phyloP scores from a whole-genome alignment of 2,888 invertebrate genomes.

The Calliphora vomitoria region DNA sequence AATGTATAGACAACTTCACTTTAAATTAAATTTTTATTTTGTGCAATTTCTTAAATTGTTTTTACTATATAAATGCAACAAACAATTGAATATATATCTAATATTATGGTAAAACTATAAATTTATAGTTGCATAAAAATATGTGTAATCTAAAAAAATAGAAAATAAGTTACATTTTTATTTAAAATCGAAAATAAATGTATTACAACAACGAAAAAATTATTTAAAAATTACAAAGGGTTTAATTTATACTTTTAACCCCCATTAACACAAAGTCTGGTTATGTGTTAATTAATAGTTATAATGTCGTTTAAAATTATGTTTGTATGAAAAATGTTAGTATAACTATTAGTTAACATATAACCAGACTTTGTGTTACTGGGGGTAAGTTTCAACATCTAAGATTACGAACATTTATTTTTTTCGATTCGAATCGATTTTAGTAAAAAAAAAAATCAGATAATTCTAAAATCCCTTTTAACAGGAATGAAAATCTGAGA shows the following conservation, averaged over 20 bases:
- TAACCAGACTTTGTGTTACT: no score
- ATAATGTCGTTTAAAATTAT: no score
- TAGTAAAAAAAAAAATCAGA: no score
- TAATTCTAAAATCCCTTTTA: no score
- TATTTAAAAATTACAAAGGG: neutral
- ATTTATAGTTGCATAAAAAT: neutral
- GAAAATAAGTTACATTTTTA: neutral
- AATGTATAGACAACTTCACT: constrained; percentile 4
- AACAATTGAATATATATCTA: neutral
- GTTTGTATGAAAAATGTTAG: no score
- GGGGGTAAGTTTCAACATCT: neutral
- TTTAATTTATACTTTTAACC: neutral
- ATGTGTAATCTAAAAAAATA: constrained; percentile 4
- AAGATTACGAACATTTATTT: no score
- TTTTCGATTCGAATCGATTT: no score
- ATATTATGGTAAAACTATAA: constrained; percentile 20
- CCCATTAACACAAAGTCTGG: no score
- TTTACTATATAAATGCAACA: neutral
- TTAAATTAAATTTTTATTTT: constrained; percentile 27
- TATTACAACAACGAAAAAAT: neutral
- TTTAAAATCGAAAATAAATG: neutral
- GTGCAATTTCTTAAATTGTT: constrained; percentile 40
- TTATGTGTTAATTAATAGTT: no score
- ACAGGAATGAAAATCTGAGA: no score
- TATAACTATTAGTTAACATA: no score